Evolutionary conservation across 2,888 invertebrate species (phyloP), one percentile per base, ranked within the genome.

Genomic region (Drosophila meridionalis): DNA sequence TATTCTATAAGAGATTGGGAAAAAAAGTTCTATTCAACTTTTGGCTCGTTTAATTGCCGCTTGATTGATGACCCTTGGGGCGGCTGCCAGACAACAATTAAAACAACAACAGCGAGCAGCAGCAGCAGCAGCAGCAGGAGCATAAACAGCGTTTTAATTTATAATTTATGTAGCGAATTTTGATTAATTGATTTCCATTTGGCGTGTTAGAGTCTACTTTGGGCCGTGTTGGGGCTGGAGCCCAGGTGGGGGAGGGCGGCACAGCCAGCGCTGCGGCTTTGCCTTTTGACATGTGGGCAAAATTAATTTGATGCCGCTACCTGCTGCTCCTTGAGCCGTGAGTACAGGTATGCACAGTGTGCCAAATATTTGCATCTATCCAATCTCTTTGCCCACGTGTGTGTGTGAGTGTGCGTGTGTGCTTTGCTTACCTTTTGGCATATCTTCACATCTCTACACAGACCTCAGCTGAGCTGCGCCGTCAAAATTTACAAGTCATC

Each of bases 401-500:
- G 50, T 62, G 57, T 67, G 43, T 42, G 30, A 28, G 47, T 47
- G 47, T 28, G 36, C 36, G 40, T 50, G 55, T 59, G 53, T 53
- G 69, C 55, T 61, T 26, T 71, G 76, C 76, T 75, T 80, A 74
- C 82, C 69, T 69, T 77, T 80, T 70, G 82, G 63, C 78, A 74
- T 86, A 88, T 88, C 89, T 80, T 69, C 61, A 68, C 66, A 83
- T 86, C 90, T 86, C 90, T 83, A 80, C 76, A 82, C 74, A 78
- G 86, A 63, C 57, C 60, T 59, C 50, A 69, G 50, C 55, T 55
- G 38, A 64, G 42, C 55, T 58, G 61, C 62, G 64, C 58, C 50
- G 57, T 75, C 80, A 69, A 87, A 89, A 87, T 89, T 89, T 89
- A 90, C 89, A 87, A 90, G 85, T 90, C 85, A 90, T 88, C 90